A percentile compares a stretch with the other conserved stretches of the same genome.
Evolutionary conservation across 2,797 vertebrate genomes (phyloP).

Genomic region (Mus spretus): DNA sequence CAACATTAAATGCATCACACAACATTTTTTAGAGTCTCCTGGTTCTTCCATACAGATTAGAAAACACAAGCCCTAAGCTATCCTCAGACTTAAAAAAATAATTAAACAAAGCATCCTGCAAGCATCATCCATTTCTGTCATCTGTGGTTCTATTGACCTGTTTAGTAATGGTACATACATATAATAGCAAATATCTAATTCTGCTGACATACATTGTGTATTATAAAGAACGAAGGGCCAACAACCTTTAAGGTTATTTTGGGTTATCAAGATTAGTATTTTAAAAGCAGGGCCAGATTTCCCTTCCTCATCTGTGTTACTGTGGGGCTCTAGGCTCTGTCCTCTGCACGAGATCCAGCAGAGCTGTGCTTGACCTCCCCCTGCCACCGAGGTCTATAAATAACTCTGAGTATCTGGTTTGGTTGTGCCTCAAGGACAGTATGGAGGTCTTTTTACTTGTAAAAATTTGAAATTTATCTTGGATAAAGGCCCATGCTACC

Average conservation of each 20-base stretch:
- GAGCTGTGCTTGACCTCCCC: background rate
- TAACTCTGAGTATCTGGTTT: background rate
- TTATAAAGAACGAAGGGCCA: background rate
- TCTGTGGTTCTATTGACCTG: background rate
- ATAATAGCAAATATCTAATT: background rate
- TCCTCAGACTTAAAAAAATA: background rate
- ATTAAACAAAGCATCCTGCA: background rate
- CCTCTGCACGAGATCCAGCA: slow-evolving; percentile 32
- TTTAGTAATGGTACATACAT: background rate
- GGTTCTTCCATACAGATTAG: background rate
- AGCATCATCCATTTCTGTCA: background rate
- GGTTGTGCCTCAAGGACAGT: background rate
- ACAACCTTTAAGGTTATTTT: background rate
- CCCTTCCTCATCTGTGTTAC: background rate
- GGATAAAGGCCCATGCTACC: slow-evolving; percentile 66
- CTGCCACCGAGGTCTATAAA: background rate
- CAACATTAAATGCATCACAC: background rate
- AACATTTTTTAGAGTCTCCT: background rate
- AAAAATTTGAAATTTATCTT: slow-evolving; percentile 79
- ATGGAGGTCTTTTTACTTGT: background rate
- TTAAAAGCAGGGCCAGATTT: background rate
- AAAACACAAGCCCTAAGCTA: background rate
- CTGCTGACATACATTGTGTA: background rate
- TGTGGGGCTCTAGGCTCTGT: background rate
- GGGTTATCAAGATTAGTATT: background rate